Percentiles rank a stretch among this genome's conserved stretches.
phyloP scores from a whole-genome alignment of 2,113 vertebrate genomes.

The Rhineura floridana region DNA sequence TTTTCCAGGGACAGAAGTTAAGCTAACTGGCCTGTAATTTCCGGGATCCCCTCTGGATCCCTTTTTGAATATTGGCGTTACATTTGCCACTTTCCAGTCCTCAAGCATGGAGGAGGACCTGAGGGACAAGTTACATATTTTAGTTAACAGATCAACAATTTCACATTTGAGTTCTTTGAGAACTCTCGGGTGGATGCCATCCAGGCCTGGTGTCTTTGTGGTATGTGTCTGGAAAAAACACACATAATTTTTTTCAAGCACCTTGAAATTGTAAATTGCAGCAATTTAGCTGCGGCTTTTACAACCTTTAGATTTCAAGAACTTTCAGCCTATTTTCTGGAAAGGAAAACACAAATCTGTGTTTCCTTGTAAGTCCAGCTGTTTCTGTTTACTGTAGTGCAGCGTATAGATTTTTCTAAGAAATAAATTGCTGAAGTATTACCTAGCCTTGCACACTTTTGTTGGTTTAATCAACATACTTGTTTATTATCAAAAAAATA shows the following conservation, averaged over 20 bases:
- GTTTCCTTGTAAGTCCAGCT: background rate
- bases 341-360: background rate
- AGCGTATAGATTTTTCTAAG: background rate
- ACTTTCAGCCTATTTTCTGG: background rate
- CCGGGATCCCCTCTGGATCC: too few relatives aligned
- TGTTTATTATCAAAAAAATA: background rate
- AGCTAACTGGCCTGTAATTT: too few relatives aligned
- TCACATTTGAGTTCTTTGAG: too few relatives aligned
- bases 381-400: background rate
- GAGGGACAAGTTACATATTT: too few relatives aligned
- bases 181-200: too few relatives aligned
- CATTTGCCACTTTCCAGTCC: too few relatives aligned
- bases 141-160: too few relatives aligned
- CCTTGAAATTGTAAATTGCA: conserved; percentile 7
- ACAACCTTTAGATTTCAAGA: background rate
- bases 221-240: background rate
- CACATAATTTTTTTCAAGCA: background rate
- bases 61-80: too few relatives aligned
- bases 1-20: too few relatives aligned
- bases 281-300: background rate
- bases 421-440: background rate
- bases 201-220: background rate
- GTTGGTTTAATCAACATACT: background rate
- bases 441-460: background rate
- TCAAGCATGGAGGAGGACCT: too few relatives aligned